phyloP scores from a whole-genome alignment of 2,113 vertebrate genomes.

The Raja brachyura region DNA sequence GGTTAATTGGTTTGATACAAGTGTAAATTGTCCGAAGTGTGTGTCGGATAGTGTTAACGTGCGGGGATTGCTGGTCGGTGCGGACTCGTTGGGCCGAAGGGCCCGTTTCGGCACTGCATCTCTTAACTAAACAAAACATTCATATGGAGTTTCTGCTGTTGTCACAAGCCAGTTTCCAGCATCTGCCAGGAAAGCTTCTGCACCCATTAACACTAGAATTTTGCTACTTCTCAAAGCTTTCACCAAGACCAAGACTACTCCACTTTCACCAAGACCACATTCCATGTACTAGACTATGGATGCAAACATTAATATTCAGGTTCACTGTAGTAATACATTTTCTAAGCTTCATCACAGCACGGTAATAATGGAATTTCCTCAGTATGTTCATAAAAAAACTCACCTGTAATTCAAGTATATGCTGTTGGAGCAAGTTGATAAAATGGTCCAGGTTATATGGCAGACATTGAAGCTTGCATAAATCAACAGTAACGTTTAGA shows the following conservation, averaged over 20 bases:
- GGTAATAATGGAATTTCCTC: neutral
- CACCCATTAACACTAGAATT: neutral
- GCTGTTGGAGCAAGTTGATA: conserved; percentile 70
- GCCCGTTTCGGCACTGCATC: too few species aligned
- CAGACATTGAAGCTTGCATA: conserved; percentile 60
- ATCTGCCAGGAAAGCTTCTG: neutral
- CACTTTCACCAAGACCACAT: neutral
- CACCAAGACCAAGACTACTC: too few species aligned
- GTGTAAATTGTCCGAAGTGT: too few species aligned
- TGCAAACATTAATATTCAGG: neutral
- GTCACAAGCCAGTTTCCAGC: neutral
- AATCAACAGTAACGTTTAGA: conserved; percentile 72
- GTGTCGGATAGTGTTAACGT: too few species aligned
- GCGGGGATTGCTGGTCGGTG: too few species aligned
- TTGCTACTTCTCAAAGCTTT: neutral
- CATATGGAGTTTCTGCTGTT: neutral
- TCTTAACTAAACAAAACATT: neutral
- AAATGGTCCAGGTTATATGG: conserved; percentile 62
- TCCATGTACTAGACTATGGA: neutral
- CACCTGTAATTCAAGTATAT: conserved; percentile 85
- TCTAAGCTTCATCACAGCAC: neutral
- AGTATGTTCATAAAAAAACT: conserved; percentile 40
- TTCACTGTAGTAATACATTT: neutral
- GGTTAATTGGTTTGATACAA: too few species aligned
- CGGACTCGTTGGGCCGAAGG: too few species aligned